Conservation (phyloP, 2,888 invertebrate species). For the Beris morrisii region DNA sequence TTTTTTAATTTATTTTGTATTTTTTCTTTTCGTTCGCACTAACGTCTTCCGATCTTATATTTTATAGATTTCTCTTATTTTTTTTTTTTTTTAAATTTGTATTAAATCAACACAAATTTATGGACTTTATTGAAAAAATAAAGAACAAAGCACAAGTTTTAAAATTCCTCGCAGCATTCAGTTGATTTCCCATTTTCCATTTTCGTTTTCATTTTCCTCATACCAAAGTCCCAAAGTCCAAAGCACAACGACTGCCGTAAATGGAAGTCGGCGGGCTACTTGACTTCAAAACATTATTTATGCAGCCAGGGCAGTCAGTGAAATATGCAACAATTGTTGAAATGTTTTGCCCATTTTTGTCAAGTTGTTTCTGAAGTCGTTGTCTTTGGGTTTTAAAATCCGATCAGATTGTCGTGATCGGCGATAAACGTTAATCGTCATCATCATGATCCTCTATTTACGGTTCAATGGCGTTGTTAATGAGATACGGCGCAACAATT, state of each 20-base stretch:
- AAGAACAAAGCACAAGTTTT: background rate
- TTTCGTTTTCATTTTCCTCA: background rate
- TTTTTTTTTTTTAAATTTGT: background rate
- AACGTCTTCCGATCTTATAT: background rate
- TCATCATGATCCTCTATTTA: no score
- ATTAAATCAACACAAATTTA: background rate
- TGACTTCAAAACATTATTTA: background rate
- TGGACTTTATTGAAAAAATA: background rate
- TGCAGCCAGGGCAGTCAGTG: background rate
- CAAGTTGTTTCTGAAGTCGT: slow-evolving; percentile 10
- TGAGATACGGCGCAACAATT: no score
- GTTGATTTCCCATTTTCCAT: background rate
- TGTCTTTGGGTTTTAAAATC: background rate
- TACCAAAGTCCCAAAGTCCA: background rate
- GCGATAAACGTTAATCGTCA: no score
- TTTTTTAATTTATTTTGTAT: no score
- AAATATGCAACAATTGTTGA: slow-evolving; percentile 2
- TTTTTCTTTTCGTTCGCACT: no score
- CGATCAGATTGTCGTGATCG: no score
- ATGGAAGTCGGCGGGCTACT: background rate
- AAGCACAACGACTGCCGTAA: no score
- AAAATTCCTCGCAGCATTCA: background rate
- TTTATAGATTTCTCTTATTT: background rate
- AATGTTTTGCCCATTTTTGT: slow-evolving; percentile 7
- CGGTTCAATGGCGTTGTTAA: no score